These are phyloP conservation scores for Seison nebaliae DNA, from an alignment of 1,140 invertebrate genomes.

Conservation along the genomic window DNA sequence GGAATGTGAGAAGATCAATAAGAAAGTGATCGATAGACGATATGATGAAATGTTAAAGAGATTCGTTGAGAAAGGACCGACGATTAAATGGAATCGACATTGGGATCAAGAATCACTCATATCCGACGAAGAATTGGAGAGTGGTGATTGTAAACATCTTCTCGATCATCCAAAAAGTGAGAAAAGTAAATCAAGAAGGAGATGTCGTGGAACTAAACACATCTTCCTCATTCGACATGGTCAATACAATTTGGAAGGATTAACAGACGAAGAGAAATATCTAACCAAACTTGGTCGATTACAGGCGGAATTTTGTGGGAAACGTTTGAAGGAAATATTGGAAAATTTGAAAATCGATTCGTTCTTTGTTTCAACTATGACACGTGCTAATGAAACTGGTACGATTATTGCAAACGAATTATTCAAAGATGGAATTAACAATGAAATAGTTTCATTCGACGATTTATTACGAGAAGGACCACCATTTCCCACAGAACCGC, in stretches of 20 bases:
- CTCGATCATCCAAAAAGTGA: too few species aligned
- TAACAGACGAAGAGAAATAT: conserved; percentile 42
- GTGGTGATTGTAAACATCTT: too few species aligned
- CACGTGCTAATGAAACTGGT: conserved; percentile 62
- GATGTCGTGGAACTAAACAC: conserved; percentile 1
- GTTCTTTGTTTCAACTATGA: conserved; percentile 66
- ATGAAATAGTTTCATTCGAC: conserved; percentile 37
- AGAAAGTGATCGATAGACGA: too few species aligned
- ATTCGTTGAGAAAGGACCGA: too few species aligned
- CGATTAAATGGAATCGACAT: too few species aligned
- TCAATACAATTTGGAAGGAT: conserved; percentile 31
- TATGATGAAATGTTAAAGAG: too few species aligned
- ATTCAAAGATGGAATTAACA: conserved; percentile 28
- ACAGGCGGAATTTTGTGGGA: conserved; percentile 54
- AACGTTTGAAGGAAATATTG: conserved; percentile 36
- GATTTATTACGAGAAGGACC: conserved; percentile 67
- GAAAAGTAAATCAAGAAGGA: too few species aligned
- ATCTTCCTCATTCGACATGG: conserved; percentile 11
- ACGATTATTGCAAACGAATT: conserved; percentile 45
- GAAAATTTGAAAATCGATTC: conserved; percentile 40
- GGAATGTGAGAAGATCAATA: too few species aligned
- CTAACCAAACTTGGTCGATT: conserved; percentile 52
- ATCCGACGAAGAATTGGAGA: too few species aligned
- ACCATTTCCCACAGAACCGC: conserved; percentile 61
- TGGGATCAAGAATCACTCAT: too few species aligned